Conservation (phyloP, 2,797 vertebrate species). For the Xenentodon cancila region DNA sequence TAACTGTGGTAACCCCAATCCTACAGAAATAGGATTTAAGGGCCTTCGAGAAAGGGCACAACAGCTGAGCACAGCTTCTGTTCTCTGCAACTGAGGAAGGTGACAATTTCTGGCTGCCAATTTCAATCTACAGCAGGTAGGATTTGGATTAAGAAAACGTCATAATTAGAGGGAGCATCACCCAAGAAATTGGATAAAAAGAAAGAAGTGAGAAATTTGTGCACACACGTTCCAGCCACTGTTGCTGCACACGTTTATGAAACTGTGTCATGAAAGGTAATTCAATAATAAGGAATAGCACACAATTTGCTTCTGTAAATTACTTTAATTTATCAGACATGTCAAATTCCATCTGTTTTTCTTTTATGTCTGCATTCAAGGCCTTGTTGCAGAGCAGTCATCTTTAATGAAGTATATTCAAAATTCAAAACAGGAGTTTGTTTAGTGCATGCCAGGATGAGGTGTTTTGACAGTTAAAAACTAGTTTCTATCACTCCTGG, state of each 20-base stretch:
- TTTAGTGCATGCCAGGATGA: neutral
- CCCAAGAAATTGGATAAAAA: too few species aligned
- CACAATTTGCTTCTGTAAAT: too few species aligned
- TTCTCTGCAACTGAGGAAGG: constrained; percentile 4
- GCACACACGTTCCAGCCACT: too few species aligned
- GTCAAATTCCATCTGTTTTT: neutral
- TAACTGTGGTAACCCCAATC: constrained; percentile 1
- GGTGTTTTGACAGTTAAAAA: neutral
- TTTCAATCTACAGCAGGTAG: neutral
- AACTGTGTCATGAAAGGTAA: too few species aligned
- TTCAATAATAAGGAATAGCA: too few species aligned
- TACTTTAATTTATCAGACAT: too few species aligned
- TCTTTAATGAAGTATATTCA: neutral
- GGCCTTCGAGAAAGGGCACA: constrained; percentile 5
- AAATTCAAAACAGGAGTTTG: neutral
- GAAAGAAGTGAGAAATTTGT: too few species aligned
- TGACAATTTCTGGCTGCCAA: neutral
- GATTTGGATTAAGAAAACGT: too few species aligned
- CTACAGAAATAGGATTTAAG: constrained; percentile 20
- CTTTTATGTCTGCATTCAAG: neutral
- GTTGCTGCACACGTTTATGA: too few species aligned
- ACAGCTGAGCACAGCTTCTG: constrained; percentile 9
- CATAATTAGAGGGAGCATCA: too few species aligned
- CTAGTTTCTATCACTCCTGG: neutral
- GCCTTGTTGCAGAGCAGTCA: too few species aligned